phyloP scores from a whole-genome alignment of 2,888 invertebrate genomes.

The Aproaerema taeniolella region DNA sequence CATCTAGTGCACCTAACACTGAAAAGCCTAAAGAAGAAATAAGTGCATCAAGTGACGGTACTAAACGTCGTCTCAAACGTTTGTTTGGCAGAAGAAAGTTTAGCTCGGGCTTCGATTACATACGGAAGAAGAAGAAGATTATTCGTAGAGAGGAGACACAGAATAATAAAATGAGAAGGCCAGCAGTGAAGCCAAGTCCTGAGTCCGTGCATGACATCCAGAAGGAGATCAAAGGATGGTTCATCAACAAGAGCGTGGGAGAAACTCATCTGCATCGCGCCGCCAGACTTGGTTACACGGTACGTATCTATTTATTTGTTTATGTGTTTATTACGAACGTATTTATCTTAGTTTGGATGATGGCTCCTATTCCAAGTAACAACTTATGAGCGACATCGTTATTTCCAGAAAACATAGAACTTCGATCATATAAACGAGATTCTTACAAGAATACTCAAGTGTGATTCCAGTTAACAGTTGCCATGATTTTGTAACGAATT shows the following conservation, averaged over 20 bases:
- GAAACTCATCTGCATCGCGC: conserved; percentile 95
- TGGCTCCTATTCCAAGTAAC: too few relatives aligned
- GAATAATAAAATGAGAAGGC: conserved; percentile 61
- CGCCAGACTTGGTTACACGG: conserved; percentile 91
- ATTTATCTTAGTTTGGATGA: too few relatives aligned
- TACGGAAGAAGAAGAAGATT: conserved; percentile 91
- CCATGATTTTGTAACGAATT: too few relatives aligned
- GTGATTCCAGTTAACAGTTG: too few relatives aligned
- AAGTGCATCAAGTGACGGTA: conserved; percentile 47
- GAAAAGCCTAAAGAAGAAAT: conserved; percentile 57
- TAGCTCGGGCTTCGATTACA: conserved; percentile 92
- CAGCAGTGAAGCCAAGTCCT: conserved; percentile 74
- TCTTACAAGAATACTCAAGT: too few relatives aligned
- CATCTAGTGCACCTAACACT: conserved; percentile 53
- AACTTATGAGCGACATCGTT: background rate
- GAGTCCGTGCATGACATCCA: conserved; percentile 87
- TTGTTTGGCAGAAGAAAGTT: conserved; percentile 85
- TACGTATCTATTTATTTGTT: too few relatives aligned
- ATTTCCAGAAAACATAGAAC: background rate
- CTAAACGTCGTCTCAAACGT: conserved; percentile 78
- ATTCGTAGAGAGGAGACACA: conserved; percentile 71
- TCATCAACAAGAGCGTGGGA: conserved; percentile 95
- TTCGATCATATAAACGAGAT: background rate
- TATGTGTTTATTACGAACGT: too few relatives aligned
- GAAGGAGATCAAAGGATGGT: conserved; percentile 92